Evolutionary conservation across 2,797 vertebrate genomes (phyloP), one percentile per base, ranked within the genome.

Genomic region (Tragopan temminckii): DNA sequence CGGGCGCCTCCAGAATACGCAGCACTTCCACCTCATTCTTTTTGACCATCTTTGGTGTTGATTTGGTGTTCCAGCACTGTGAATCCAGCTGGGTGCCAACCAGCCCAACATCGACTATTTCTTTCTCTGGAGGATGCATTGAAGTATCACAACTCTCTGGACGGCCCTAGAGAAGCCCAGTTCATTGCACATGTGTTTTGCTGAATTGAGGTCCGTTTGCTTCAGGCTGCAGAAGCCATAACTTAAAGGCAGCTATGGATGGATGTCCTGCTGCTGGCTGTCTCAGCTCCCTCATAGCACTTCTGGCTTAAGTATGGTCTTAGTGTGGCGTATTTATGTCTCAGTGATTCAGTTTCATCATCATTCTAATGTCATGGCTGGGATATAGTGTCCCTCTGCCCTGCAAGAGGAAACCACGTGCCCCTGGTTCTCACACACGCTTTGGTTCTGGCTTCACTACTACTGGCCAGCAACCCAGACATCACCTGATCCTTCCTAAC

Each of bases 401-500:
- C 68, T 38, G 36, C 36, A 25, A 75, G 48, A 4, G 59, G 20
- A 64, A 58, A 1, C 27, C 50, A 38, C 23, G 14, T 62, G 45
- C 35, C 43, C 69, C 20, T 1, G 2, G 11, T 24, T 57, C 1
- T 5, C 67, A 74, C 68, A 89, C 31, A 31, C 78, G 84, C 81
- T 59, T 52, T 14, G 66, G 45, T 52, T 25, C 86, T 90, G 67
- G 63, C 69, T 92, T 63, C 70, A 9, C 72, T 58, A 63, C 11
- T 38, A 67, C 2, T 85, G 85, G 62, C 50, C 79, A 55, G 61
- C 62, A 42, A 31, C 13, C 35, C 58, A 38, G 58, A 38, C 15
- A 68, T 69, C 88, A 84, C 88, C 81, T 95, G 76, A 87, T 95
- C 66, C 66, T 59, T 95, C 76, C 63, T 95, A 94, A 96, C 82